Percentiles rank a stretch among this genome's conserved stretches.
Evolutionary conservation across 2,797 vertebrate genomes (phyloP).

Genomic region (Hyperoplus immaculatus): DNA sequence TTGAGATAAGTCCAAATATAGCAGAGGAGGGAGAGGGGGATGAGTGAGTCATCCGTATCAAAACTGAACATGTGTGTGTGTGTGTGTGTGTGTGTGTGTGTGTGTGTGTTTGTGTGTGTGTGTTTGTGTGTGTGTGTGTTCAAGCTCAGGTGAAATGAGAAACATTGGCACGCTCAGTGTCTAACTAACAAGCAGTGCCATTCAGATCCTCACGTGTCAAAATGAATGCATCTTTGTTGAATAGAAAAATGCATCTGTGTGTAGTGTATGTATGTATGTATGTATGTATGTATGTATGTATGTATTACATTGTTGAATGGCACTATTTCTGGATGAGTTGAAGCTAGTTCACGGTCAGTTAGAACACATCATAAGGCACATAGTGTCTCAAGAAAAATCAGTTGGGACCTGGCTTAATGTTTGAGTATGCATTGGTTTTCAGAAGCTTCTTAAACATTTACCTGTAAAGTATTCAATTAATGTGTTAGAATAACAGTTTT

Average conservation of each 20-base stretch:
- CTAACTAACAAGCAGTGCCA: constrained; percentile 11
- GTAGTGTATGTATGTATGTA: no score
- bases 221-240: background rate
- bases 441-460: background rate
- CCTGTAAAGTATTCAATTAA: background rate
- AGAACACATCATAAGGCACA: background rate
- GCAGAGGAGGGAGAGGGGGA: constrained; percentile 62
- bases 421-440: background rate
- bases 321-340: background rate
- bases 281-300: no score
- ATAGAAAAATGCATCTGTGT: no score
- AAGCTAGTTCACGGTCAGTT: background rate
- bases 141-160: constrained; percentile 13
- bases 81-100: constrained; percentile 17
- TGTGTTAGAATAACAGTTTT: background rate
- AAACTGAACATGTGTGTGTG: constrained; percentile 32
- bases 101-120: constrained; percentile 12
- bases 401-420: background rate
- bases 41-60: constrained; percentile 79
- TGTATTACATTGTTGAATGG: no score
- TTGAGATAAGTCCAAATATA: constrained; percentile 82
- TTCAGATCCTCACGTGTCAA: background rate
- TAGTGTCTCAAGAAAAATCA: background rate
- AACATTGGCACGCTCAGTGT: background rate
- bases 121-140: constrained; percentile 5